Percentiles rank a stretch among this genome's conserved stretches.
Conservation (phyloP, 92 coral and sea anemone genomes). For the Virgularia gustaviana region DNA sequence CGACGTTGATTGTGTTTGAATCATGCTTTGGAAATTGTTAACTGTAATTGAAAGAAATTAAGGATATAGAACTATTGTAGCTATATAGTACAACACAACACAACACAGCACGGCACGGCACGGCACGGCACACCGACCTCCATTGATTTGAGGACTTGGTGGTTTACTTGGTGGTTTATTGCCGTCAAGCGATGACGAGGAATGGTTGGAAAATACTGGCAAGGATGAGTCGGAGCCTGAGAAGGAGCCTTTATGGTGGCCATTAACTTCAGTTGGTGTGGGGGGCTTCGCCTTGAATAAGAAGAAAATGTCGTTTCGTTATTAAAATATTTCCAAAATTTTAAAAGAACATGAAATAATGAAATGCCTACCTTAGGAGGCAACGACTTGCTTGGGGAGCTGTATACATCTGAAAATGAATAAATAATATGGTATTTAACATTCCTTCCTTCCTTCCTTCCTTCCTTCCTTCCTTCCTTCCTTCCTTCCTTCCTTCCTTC, state of each 20-base stretch:
- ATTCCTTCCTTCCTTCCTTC: too few species aligned
- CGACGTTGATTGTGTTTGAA: slow-evolving; percentile 10
- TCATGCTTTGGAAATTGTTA: slow-evolving; percentile 25
- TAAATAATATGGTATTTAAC: too few species aligned
- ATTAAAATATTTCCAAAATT: neutral
- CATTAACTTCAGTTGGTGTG: neutral
- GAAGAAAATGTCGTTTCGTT: neutral
- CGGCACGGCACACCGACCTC: too few species aligned
- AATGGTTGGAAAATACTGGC: slow-evolving; percentile 5
- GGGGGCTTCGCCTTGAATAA: neutral
- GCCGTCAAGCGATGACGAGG: slow-evolving; percentile 17
- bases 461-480: too few species aligned
- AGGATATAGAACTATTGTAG: too few species aligned
- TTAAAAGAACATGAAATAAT: neutral
- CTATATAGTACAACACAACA: too few species aligned
- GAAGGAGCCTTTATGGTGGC: slow-evolving; percentile 13
- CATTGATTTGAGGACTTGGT: neutral
- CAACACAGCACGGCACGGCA: too few species aligned
- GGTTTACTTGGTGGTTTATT: neutral
- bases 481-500: too few species aligned
- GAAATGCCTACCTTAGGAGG: neutral
- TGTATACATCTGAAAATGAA: neutral
- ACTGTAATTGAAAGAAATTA: neutral
- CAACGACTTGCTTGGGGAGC: neutral
- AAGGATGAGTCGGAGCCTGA: neutral